Percentiles rank a stretch among this genome's conserved stretches.
Conservation (phyloP, 2,113 vertebrate species). For the Chaetodon trifascialis region DNA sequence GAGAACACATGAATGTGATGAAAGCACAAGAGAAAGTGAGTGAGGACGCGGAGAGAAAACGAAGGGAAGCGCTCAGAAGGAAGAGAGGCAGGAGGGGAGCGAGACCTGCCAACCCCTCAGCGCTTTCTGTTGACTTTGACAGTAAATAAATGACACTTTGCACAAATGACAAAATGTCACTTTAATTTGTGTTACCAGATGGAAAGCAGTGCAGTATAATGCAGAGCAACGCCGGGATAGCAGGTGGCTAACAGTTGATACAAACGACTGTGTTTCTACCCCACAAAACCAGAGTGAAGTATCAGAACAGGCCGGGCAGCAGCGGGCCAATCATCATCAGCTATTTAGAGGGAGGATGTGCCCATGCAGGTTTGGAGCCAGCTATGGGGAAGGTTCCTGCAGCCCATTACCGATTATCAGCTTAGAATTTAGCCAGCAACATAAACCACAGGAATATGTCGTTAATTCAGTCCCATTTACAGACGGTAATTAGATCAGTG, state of each 20-base stretch:
- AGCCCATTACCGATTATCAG: constrained; percentile 47
- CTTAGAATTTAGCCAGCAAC: constrained; percentile 36
- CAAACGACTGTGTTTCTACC: constrained; percentile 46
- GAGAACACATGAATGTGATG: neutral
- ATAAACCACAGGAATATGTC: constrained; percentile 34
- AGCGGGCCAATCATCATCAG: constrained; percentile 38
- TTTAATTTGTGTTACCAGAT: constrained; percentile 58
- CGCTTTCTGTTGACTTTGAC: constrained; percentile 35
- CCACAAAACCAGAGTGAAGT: constrained; percentile 30
- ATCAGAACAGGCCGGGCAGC: constrained; percentile 40
- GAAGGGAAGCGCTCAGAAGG: neutral
- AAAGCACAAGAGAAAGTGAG: neutral
- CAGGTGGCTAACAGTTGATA: constrained; percentile 51
- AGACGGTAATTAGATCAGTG: constrained; percentile 30
- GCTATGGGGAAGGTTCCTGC: constrained; percentile 26
- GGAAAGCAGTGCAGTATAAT: constrained; percentile 33
- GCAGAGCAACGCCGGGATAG: constrained; percentile 19
- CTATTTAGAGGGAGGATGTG: constrained; percentile 25
- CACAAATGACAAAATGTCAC: constrained; percentile 49
- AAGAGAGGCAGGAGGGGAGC: neutral
- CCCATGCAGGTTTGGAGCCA: constrained; percentile 18
- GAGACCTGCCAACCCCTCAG: constrained; percentile 26
- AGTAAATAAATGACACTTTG: constrained; percentile 47
- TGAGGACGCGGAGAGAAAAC: neutral
- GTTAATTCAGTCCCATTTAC: constrained; percentile 42